Base-by-base conservation (phyloP, 2,888 invertebrate genomes). In the Lepetodrilus schrolli region DNA sequence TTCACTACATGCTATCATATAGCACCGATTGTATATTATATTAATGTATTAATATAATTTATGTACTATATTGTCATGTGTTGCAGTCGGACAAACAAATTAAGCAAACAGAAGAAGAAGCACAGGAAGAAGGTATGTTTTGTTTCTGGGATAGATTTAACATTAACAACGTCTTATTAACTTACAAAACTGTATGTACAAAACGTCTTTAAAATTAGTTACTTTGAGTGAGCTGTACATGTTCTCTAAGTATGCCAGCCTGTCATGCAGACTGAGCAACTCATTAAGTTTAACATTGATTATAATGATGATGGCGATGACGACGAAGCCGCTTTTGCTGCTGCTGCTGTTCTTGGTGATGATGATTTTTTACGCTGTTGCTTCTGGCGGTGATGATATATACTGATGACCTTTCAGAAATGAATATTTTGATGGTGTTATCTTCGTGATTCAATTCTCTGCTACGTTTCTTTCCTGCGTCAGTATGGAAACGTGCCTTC, bases 401-500 rank as follows among this genome's bases (percentile, higher is more conserved):
- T n/a, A n/a, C n/a, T n/a, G n/a, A n/a, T n/a, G n/a, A n/a, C n/a
- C n/a, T n/a, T n/a, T n/a, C n/a, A n/a, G n/a, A n/a, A n/a, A n/a
- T n/a, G n/a, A n/a, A n/a, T n/a, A n/a, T n/a, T n/a, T n/a, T n/a
- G n/a, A n/a, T n/a, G n/a, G n/a, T n/a, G n/a, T 1, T 38, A 43
- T 43, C 13, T 7, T 43, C n/a, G 1, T 8, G 43, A 17, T 13
- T 43, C n/a, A 17, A 7, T 10, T 1, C n/a, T 43, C 7, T 43
- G 43, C 7, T 10, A 37, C 10, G 13, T 17, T 43, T 5, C 8
- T 21, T 1, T 37, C n/a, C 37, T n/a, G 23, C 66, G 66, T n/a
- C 72, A 72, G 58, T 68, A 4, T 74, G 74, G 74, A 70, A 50
- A 47, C 72, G 74, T 17, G 48, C 74, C 5, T 77, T 77, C 30